Percentiles rank a stretch among this genome's conserved stretches.
phyloP scores from a whole-genome alignment of 1,140 invertebrate genomes.

The Tribolium castaneum region DNA sequence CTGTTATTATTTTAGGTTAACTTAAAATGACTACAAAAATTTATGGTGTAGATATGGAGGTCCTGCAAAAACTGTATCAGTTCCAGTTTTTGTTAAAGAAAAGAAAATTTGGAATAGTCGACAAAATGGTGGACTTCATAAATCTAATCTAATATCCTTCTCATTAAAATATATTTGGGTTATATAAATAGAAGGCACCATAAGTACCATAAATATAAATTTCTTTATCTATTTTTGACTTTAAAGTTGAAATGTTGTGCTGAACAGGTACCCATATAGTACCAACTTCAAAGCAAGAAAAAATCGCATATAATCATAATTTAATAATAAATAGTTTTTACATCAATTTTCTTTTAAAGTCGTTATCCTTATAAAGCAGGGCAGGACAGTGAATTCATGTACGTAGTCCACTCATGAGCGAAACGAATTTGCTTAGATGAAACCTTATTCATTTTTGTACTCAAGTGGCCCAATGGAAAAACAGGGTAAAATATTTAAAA shows the following conservation, averaged over 20 bases:
- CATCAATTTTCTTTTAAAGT: neutral
- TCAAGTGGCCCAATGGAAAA: neutral
- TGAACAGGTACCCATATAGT: too few species aligned
- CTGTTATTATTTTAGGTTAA: slow-evolving; percentile 4
- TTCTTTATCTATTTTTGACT: neutral
- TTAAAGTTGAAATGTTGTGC: neutral
- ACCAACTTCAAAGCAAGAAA: too few species aligned
- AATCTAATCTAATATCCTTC: neutral
- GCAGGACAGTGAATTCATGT: neutral
- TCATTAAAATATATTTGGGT: neutral
- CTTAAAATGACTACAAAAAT: slow-evolving; percentile 1
- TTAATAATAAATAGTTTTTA: neutral
- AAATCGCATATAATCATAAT: neutral
- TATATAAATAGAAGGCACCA: neutral
- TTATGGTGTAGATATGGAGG: slow-evolving; percentile 5
- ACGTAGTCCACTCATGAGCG: too few species aligned
- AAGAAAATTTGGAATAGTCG: slow-evolving; percentile 21
- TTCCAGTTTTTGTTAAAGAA: slow-evolving; percentile 23
- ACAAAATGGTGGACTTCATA: too few species aligned
- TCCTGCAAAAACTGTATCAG: slow-evolving; percentile 20
- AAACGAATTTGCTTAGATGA: neutral
- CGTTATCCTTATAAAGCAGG: neutral
- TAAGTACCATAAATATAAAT: neutral
- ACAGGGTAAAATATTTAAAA: too few species aligned
- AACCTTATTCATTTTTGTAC: neutral